phyloP scores from a whole-genome alignment of 92 coral and sea anemone species.

The Zoanthus gigantus region DNA sequence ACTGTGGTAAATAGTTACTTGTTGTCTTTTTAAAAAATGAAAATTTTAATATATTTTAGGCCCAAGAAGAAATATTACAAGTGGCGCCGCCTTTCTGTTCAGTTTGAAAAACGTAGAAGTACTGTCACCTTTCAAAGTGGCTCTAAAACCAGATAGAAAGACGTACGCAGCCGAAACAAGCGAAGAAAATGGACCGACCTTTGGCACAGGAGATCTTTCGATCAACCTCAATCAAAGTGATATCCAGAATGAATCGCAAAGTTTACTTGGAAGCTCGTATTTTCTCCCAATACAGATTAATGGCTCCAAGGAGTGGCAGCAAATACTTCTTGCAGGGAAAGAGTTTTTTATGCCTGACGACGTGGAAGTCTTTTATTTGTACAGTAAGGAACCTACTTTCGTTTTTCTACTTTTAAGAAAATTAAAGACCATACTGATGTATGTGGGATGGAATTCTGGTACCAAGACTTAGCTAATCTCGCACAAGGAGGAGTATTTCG shows the following conservation, averaged over 20 bases:
- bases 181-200: conserved; percentile 15
- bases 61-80: conserved; percentile 23
- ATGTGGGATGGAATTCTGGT: no score
- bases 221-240: neutral
- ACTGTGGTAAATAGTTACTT: no score
- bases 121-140: conserved; percentile 17
- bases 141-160: neutral
- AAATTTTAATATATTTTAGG: neutral
- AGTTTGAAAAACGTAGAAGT: conserved; percentile 20
- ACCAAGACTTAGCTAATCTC: no score
- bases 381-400: conserved; percentile 2
- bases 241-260: neutral
- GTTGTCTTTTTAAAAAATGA: neutral
- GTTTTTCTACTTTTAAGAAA: neutral
- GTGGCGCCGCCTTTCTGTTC: conserved; percentile 34
- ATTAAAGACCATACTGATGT: neutral
- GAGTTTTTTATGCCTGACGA: conserved; percentile 23
- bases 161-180: conserved; percentile 5
- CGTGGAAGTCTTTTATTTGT: conserved; percentile 34
- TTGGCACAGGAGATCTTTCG: conserved; percentile 16
- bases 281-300: neutral
- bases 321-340: conserved; percentile 28
- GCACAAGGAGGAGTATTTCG: no score
- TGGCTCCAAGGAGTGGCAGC: neutral
- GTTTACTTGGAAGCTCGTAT: neutral